A percentile compares a stretch with the other conserved stretches of the same genome.
phyloP scores from a whole-genome alignment of 1,140 invertebrate species.

The Drosophila ogumai region DNA sequence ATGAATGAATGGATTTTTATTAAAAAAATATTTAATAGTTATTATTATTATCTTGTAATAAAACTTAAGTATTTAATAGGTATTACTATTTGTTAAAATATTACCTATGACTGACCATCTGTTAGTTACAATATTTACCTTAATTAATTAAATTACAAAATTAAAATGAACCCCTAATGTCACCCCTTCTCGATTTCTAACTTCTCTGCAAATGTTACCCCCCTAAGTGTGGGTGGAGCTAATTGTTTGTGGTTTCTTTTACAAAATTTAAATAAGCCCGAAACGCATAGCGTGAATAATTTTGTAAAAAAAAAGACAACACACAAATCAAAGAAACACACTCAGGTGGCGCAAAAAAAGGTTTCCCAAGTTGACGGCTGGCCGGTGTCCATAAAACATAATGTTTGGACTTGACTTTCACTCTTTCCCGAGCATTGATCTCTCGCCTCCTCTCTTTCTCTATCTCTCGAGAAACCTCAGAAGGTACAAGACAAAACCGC shows the following conservation, averaged over 20 bases:
- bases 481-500: slow-evolving; percentile 36
- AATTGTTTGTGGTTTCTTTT: slow-evolving; percentile 41
- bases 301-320: slow-evolving; percentile 52
- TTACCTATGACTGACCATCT: background rate
- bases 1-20: no score
- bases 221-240: slow-evolving; percentile 28
- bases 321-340: slow-evolving; percentile 33
- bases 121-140: no score
- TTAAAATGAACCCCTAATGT: background rate
- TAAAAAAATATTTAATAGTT: background rate
- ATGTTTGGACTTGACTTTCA: slow-evolving; percentile 73
- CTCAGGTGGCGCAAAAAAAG: slow-evolving; percentile 16
- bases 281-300: slow-evolving; percentile 50
- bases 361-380: slow-evolving; percentile 48
- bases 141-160: slow-evolving; percentile 4
- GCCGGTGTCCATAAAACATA: slow-evolving; percentile 62
- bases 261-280: slow-evolving; percentile 42
- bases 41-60: background rate
- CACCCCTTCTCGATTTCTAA: background rate
- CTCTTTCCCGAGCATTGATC: slow-evolving; percentile 74
- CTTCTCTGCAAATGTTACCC: background rate
- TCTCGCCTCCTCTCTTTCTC: slow-evolving; percentile 10
- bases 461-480: slow-evolving; percentile 25
- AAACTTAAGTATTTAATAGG: no score
- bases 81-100: no score